Conservation (phyloP, 2,113 vertebrate genomes). For the Donacobius atricapilla region DNA sequence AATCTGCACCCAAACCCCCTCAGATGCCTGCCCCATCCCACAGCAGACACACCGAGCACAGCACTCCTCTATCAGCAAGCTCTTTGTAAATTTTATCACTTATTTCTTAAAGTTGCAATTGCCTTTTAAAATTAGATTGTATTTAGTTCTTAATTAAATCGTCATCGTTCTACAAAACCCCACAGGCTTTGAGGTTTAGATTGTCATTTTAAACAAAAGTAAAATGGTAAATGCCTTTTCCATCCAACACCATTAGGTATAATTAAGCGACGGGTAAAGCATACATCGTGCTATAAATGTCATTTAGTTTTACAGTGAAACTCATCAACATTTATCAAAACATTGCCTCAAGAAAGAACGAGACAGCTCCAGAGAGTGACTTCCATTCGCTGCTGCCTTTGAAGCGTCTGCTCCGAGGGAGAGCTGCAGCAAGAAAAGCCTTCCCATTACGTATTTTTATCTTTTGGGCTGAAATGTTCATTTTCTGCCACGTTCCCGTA, state of each 20-base stretch:
- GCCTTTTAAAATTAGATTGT: conserved; percentile 64
- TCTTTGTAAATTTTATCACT: conserved; percentile 15
- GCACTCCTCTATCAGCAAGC: background rate
- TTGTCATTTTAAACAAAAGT: conserved; percentile 72
- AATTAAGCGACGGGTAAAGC: conserved; percentile 77
- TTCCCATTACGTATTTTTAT: background rate
- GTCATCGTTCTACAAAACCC: conserved; percentile 31
- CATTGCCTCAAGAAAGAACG: conserved; percentile 67
- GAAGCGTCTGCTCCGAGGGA: conserved; percentile 51
- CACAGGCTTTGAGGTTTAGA: conserved; percentile 62
- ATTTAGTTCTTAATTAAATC: conserved; percentile 74
- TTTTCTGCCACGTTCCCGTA: background rate
- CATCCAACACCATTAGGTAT: conserved; percentile 69
- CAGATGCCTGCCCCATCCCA: background rate
- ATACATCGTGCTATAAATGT: conserved; percentile 70
- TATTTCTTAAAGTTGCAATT: conserved; percentile 36
- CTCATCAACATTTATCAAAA: conserved; percentile 81
- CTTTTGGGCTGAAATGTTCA: background rate
- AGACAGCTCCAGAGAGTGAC: conserved; percentile 54
- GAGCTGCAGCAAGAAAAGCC: background rate
- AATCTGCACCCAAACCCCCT: background rate
- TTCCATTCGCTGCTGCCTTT: conserved; percentile 36
- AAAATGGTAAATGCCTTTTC: conserved; percentile 69
- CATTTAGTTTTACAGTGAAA: conserved; percentile 80
- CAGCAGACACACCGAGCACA: background rate